Conservation (phyloP, 1,140 invertebrate genomes). For the Bilobella aurantiaca region DNA sequence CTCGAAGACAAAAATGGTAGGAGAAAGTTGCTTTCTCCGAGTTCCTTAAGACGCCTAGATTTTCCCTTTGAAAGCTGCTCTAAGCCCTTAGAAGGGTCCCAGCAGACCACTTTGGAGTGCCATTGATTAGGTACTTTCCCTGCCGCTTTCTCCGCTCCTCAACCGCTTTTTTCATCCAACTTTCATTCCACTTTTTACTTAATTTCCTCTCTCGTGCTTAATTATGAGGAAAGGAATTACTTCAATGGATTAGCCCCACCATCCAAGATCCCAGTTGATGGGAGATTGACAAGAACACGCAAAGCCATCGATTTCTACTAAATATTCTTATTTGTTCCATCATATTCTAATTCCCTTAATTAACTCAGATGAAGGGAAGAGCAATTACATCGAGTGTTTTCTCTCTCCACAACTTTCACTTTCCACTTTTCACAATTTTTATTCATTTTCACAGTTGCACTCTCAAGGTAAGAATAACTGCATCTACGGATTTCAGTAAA, state of each 20-base stretch:
- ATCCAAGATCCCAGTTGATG: too few relatives aligned
- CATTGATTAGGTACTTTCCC: constrained; percentile 24
- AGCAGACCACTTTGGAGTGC: constrained; percentile 24
- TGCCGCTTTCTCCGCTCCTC: neutral
- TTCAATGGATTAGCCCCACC: neutral
- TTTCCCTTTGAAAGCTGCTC: constrained; percentile 25
- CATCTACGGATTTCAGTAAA: too few relatives aligned
- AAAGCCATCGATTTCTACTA: constrained; percentile 18
- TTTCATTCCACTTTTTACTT: constrained; percentile 8
- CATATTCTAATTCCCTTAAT: constrained; percentile 3
- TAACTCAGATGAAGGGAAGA: neutral
- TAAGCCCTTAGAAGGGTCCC: constrained; percentile 22
- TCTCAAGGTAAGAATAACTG: too few relatives aligned
- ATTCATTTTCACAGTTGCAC: too few relatives aligned
- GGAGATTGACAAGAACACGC: neutral
- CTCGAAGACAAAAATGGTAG: too few relatives aligned
- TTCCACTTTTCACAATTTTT: neutral
- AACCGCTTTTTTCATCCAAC: neutral
- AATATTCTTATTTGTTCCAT: constrained; percentile 3
- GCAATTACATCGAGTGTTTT: neutral
- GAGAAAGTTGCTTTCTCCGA: too few relatives aligned
- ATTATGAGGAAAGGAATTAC: constrained; percentile 8
- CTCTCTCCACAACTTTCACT: neutral
- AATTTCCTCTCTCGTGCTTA: constrained; percentile 7
- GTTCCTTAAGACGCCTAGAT: constrained; percentile 17